Evolutionary conservation across 2,113 vertebrate genomes (phyloP).

Genomic region (Malurus elegans): DNA sequence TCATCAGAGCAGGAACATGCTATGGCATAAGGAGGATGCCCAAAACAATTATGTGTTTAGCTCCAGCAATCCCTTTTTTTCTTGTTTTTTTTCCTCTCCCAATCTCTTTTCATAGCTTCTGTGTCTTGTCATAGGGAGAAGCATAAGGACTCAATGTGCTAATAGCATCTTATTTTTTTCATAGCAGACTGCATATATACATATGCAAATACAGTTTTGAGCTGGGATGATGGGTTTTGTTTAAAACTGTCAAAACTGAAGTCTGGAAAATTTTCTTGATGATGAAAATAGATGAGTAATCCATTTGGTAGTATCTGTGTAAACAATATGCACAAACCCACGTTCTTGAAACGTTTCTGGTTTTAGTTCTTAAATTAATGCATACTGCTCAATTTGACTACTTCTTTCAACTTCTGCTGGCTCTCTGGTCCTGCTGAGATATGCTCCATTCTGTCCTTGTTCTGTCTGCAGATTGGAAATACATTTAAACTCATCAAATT

Average conservation of each 20-base stretch:
- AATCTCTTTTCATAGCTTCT: not conserved
- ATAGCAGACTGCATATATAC: not conserved
- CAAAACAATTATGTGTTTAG: not conserved
- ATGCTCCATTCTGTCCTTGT: not conserved
- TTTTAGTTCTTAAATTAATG: slow-evolving; percentile 19
- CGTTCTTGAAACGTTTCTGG: not conserved
- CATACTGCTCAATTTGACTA: not conserved
- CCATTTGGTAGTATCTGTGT: not conserved
- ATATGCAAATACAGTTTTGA: slow-evolving; percentile 5
- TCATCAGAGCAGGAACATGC: not conserved
- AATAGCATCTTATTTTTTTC: not conserved
- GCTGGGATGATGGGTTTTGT: slow-evolving; percentile 2
- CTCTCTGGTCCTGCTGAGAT: not conserved
- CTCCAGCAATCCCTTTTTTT: not conserved
- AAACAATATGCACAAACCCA: not conserved
- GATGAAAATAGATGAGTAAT: slow-evolving; percentile 33
- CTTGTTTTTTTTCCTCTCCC: not conserved
- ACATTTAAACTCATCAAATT: not conserved
- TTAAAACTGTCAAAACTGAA: slow-evolving; percentile 46
- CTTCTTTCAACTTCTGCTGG: slow-evolving; percentile 12
- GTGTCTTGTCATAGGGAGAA: not conserved
- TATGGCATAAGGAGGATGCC: not conserved
- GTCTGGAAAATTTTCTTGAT: slow-evolving; percentile 17
- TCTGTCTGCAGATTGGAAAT: not conserved
- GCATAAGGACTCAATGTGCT: not conserved